Evolutionary conservation across 2,888 invertebrate species (phyloP).

Genomic region (Erpobdella octoculata): DNA sequence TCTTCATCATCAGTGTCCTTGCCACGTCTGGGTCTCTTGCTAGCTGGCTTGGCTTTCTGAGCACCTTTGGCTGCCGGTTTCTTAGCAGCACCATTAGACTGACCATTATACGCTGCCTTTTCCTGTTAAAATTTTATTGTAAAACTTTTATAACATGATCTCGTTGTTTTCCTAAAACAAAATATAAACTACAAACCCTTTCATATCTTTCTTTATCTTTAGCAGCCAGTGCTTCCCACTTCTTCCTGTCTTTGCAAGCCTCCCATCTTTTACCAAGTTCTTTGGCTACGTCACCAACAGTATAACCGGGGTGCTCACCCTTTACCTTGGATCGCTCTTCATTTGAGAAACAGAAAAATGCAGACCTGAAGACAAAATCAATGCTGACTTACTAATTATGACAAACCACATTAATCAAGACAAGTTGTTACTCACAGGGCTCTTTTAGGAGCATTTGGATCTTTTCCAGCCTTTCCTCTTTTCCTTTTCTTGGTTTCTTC

Average conservation of each 20-base stretch:
- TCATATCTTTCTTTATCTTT: slow-evolving; percentile 92
- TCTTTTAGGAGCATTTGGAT: slow-evolving; percentile 97
- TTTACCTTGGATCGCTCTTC: slow-evolving; percentile 92
- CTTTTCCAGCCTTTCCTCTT: slow-evolving; percentile 76
- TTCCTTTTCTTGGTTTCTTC: slow-evolving; percentile 67
- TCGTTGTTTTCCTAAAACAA: not conserved
- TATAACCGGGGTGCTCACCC: slow-evolving; percentile 80
- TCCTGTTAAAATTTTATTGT: slow-evolving; percentile 26
- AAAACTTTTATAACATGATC: not conserved
- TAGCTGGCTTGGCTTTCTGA: not conserved
- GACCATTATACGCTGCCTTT: slow-evolving; percentile 33
- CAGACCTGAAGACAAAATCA: slow-evolving; percentile 65
- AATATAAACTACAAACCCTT: slow-evolving; percentile 58
- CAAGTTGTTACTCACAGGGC: slow-evolving; percentile 73
- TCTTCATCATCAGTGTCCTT: slow-evolving; percentile 37
- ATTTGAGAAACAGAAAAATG: slow-evolving; percentile 98
- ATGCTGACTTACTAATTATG: not conserved
- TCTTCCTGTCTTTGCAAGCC: slow-evolving; percentile 68
- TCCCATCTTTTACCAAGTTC: slow-evolving; percentile 91
- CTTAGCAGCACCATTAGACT: slow-evolving; percentile 6
- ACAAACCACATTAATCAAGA: not conserved
- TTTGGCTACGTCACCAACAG: slow-evolving; percentile 93
- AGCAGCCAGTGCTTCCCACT: slow-evolving; percentile 85
- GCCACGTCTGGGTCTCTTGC: slow-evolving; percentile 51
- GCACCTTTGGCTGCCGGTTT: slow-evolving; percentile 24